A percentile compares a stretch with the other conserved stretches of the same genome.
phyloP scores from a whole-genome alignment of 2,797 vertebrate genomes.

The Botia almorhae region DNA sequence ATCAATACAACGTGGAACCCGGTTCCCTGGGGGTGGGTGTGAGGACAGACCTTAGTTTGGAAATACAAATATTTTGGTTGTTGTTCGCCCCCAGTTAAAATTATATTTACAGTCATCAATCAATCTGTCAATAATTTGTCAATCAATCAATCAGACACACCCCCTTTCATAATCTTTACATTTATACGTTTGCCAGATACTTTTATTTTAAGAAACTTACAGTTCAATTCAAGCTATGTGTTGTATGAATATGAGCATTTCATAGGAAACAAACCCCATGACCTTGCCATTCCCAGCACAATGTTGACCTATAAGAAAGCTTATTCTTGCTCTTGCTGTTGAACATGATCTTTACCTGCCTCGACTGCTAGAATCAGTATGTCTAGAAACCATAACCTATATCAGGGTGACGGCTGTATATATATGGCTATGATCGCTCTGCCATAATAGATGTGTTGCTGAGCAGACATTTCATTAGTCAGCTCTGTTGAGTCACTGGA shows the following conservation, averaged over 20 bases:
- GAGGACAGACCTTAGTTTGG: background rate
- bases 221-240: background rate
- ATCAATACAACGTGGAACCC: too few species aligned
- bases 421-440: background rate
- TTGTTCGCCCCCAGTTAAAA: background rate
- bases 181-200: background rate
- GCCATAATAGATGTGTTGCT: background rate
- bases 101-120: background rate
- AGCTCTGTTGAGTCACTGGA: constrained; percentile 33
- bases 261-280: too few species aligned
- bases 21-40: background rate
- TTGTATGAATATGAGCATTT: background rate
- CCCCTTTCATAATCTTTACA: background rate
- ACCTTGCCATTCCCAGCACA: too few species aligned
- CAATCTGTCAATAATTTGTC: background rate
- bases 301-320: background rate
- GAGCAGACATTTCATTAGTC: constrained; percentile 36
- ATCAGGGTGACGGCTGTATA: background rate
- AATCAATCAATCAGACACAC: background rate
- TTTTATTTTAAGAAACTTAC: background rate
- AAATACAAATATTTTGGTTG: background rate
- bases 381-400: background rate
- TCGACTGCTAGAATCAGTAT: background rate
- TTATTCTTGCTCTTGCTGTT: background rate
- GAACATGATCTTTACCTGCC: background rate